A percentile compares a stretch with the other conserved stretches of the same genome.
Evolutionary conservation across 2,113 vertebrate genomes (phyloP).

Genomic region (Anolis carolinensis): DNA sequence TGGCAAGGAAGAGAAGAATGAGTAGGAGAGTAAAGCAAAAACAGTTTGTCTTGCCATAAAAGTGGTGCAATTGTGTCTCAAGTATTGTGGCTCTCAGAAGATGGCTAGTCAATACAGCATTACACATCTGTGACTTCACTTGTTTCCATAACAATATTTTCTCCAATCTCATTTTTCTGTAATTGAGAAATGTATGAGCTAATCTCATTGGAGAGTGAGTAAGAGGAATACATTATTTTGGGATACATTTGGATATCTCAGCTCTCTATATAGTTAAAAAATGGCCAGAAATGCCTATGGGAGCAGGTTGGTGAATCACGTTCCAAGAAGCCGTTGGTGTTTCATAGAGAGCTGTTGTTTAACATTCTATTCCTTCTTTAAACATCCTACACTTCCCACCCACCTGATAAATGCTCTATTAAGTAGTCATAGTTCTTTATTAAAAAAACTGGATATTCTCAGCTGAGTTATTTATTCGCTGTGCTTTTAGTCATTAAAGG

Average conservation of each 20-base stretch:
- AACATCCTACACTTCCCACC: not conserved
- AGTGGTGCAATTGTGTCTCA: not conserved
- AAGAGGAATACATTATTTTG: conserved; percentile 55
- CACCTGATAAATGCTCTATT: not conserved
- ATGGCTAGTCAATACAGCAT: conserved; percentile 47
- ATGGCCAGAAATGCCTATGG: not conserved
- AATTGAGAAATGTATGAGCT: conserved; percentile 74
- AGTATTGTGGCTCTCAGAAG: conserved; percentile 25
- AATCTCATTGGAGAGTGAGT: conserved; percentile 72
- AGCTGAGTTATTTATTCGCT: not conserved
- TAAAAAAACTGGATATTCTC: not conserved
- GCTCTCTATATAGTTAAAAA: not conserved
- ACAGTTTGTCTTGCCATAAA: not conserved
- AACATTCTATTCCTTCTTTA: not conserved
- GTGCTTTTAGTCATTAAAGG: not conserved
- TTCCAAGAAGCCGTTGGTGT: not conserved
- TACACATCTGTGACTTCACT: conserved; percentile 70
- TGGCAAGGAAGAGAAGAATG: not conserved
- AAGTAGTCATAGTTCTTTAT: not conserved
- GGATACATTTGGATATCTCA: conserved; percentile 11
- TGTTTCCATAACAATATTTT: conserved; percentile 72
- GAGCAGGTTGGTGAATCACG: not conserved
- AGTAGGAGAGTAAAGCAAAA: not conserved
- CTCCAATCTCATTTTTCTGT: conserved; percentile 66
- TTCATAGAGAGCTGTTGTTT: not conserved